Conservation (phyloP, 2,888 invertebrate species). For the Eledone cirrhosa region DNA sequence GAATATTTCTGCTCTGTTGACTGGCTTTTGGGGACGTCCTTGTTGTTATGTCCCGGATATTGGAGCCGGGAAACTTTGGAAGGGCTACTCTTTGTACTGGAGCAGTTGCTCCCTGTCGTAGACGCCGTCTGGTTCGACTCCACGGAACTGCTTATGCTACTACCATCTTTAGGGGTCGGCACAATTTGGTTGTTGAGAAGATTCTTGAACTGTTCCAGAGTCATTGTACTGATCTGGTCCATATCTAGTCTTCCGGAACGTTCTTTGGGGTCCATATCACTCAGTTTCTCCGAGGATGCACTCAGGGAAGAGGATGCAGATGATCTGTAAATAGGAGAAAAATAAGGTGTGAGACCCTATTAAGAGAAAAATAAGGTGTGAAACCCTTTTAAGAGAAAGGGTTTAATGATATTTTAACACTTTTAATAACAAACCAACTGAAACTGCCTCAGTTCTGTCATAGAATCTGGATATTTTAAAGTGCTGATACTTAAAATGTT, state of each 20-base stretch:
- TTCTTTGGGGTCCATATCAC: constrained; percentile 10
- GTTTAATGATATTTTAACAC: no score
- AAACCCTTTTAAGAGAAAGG: no score
- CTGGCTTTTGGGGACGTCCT: constrained; percentile 32
- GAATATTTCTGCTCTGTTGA: constrained; percentile 37
- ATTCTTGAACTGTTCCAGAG: constrained; percentile 55
- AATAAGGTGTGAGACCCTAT: not conserved
- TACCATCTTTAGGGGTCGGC: constrained; percentile 35
- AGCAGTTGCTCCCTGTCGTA: constrained; percentile 7
- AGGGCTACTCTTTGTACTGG: not conserved
- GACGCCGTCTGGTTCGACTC: constrained; percentile 1
- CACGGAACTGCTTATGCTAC: not conserved
- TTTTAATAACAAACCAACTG: no score
- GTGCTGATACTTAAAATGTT: no score
- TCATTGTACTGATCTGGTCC: constrained; percentile 59
- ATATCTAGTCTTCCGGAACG: constrained; percentile 41
- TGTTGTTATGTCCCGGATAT: not conserved
- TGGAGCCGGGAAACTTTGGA: not conserved
- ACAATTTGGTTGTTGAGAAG: constrained; percentile 51
- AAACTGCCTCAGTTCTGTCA: no score
- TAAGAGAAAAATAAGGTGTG: no score
- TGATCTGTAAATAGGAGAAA: not conserved
- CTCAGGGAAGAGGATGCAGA: constrained; percentile 14
- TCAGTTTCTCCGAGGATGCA: constrained; percentile 13
- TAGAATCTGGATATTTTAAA: no score